These are phyloP conservation scores for Platyura marginata DNA, from an alignment of 1,140 invertebrate genomes.

Conservation along the genomic window DNA sequence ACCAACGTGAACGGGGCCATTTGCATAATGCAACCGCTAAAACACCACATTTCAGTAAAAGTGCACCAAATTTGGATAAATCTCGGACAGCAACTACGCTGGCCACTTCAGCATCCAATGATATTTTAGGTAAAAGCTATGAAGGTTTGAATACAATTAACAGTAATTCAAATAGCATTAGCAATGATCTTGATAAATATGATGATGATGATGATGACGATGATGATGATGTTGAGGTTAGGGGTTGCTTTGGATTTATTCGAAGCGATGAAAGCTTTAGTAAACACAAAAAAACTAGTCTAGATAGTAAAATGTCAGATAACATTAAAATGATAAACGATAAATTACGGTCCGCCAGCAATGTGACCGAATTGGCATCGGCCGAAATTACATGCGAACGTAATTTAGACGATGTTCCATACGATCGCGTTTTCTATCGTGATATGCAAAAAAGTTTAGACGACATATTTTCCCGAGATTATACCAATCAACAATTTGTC, in stretches of 20 bases:
- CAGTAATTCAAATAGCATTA: conserved; percentile 4
- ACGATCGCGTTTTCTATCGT: conserved; percentile 20
- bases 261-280: background rate
- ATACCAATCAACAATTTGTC: background rate
- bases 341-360: background rate
- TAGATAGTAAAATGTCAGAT: conserved; percentile 4
- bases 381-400: background rate
- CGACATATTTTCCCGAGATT: conserved; percentile 7
- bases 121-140: conserved; percentile 5
- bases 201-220: conserved; percentile 1
- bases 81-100: conserved; percentile 22
- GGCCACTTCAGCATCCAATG: background rate
- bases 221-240: background rate
- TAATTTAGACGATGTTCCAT: conserved; percentile 15
- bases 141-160: conserved; percentile 7
- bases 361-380: background rate
- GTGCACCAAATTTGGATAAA: conserved; percentile 71
- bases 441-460: conserved; percentile 9
- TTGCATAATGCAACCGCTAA: conserved; percentile 22
- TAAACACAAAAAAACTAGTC: conserved; percentile 4
- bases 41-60: conserved; percentile 28
- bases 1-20: conserved; percentile 61
- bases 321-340: background rate
- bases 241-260: conserved; percentile 3
- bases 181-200: background rate